phyloP scores from a whole-genome alignment of 53 echinoderm and acorn worm species.

The Actinopyga echinites region DNA sequence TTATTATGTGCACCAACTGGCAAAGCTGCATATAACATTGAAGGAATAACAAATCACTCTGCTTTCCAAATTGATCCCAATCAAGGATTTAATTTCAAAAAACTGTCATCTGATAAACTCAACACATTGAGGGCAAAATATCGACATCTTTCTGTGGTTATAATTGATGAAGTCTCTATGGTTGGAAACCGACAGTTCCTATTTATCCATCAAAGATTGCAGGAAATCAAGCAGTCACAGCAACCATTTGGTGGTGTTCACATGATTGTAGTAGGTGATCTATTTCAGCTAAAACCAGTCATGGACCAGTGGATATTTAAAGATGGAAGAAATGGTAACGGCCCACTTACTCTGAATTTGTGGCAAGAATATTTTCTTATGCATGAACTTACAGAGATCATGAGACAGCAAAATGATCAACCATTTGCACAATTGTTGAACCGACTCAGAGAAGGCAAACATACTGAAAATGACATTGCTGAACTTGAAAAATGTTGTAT shows the following conservation, averaged over 20 bases:
- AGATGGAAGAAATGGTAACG: conserved; percentile 17
- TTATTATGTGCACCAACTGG: conserved; percentile 57
- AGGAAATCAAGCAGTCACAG: not conserved
- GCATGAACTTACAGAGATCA: not conserved
- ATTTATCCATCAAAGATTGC: conserved; percentile 26
- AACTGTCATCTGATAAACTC: conserved; percentile 39
- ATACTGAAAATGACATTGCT: not conserved
- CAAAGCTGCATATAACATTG: conserved; percentile 56
- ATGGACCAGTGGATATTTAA: conserved; percentile 46
- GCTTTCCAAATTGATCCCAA: conserved; percentile 51
- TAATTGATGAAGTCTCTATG: conserved; percentile 57
- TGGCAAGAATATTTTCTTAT: conserved; percentile 16
- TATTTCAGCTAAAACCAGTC: conserved; percentile 52
- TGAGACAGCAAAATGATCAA: conserved; percentile 30
- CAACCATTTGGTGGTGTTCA: conserved; percentile 44
- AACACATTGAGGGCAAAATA: conserved; percentile 39
- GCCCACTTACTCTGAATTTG: conserved; percentile 22
- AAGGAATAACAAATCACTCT: conserved; percentile 31
- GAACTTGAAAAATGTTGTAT: not conserved
- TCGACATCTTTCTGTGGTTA: conserved; percentile 23
- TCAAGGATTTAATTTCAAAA: conserved; percentile 44
- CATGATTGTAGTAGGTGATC: conserved; percentile 32
- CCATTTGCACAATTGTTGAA: conserved; percentile 38
- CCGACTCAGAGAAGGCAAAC: conserved; percentile 22
- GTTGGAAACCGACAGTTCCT: conserved; percentile 41